phyloP scores from a whole-genome alignment of 2,888 invertebrate genomes.

The Mystacides longicornis region DNA sequence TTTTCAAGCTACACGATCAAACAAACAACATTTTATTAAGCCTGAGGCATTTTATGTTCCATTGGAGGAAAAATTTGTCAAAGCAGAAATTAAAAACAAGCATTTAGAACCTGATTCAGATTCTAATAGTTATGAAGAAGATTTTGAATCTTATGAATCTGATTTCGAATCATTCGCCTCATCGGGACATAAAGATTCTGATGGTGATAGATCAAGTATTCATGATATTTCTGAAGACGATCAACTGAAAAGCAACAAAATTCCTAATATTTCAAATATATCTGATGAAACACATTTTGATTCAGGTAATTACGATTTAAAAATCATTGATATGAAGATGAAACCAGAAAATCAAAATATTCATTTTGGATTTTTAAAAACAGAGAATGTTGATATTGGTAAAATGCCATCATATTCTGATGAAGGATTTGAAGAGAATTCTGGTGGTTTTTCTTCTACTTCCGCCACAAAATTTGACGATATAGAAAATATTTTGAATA shows the following conservation, averaged over 20 bases:
- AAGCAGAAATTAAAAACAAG: constrained; percentile 26
- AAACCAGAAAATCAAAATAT: constrained; percentile 4
- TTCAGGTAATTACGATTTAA: constrained; percentile 22
- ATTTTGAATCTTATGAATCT: constrained; percentile 47
- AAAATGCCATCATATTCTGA: constrained; percentile 19
- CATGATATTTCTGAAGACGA: constrained; percentile 5
- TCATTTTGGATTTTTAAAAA: constrained; percentile 7
- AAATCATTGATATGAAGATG: neutral
- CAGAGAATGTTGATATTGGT: constrained; percentile 8
- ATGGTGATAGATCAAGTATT: neutral
- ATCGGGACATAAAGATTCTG: constrained; percentile 2
- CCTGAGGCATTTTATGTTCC: constrained; percentile 42
- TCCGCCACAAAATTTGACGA: neutral
- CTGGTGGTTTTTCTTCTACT: constrained; percentile 19
- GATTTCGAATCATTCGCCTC: constrained; percentile 42
- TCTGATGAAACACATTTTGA: constrained; percentile 13
- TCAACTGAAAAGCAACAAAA: neutral
- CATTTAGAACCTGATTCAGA: constrained; percentile 34
- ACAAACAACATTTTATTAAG: constrained; percentile 32
- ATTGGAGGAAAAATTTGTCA: constrained; percentile 29
- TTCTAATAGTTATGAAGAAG: constrained; percentile 44
- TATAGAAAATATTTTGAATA: neutral
- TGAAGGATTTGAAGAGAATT: constrained; percentile 25
- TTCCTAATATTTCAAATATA: constrained; percentile 10
- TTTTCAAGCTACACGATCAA: constrained; percentile 29